These are phyloP conservation scores for Drosophila pallidifrons DNA, from an alignment of 1,140 invertebrate species.

Conservation along the genomic window DNA sequence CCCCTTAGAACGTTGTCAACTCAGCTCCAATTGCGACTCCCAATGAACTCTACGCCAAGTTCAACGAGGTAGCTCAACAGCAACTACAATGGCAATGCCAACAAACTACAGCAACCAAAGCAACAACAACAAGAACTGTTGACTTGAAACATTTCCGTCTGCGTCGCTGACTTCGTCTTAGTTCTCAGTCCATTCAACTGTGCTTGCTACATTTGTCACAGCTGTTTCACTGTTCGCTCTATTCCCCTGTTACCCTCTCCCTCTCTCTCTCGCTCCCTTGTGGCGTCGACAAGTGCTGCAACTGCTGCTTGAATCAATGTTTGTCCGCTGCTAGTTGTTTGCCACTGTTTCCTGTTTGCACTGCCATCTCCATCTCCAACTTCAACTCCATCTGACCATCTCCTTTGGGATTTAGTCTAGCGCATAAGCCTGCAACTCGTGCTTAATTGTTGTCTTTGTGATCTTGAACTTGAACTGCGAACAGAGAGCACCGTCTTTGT, in stretches of 20 bases:
- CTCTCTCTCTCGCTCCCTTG: not conserved
- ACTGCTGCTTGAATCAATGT: conserved; percentile 52
- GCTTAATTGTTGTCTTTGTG: conserved; percentile 43
- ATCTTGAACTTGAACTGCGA: conserved; percentile 31
- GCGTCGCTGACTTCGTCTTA: conserved; percentile 14
- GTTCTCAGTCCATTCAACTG: conserved; percentile 69
- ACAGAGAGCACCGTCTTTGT: not conserved
- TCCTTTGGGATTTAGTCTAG: conserved; percentile 7
- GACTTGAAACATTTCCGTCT: conserved; percentile 17
- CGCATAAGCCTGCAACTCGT: conserved; percentile 22
- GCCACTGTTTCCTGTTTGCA: conserved; percentile 50
- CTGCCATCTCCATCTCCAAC: not conserved
- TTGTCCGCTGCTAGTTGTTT: conserved; percentile 42
- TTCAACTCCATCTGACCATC: not conserved
- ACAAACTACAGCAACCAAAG: conserved; percentile 36
- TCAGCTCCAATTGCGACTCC: conserved; percentile 43
- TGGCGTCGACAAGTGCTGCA: conserved; percentile 29
- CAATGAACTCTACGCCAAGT: conserved; percentile 72
- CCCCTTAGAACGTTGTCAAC: conserved; percentile 2
- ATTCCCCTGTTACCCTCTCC: not conserved
- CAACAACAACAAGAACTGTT: conserved; percentile 32
- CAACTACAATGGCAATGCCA: conserved; percentile 29
- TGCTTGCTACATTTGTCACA: conserved; percentile 61
- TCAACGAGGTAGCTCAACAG: conserved; percentile 60
- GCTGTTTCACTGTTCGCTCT: conserved; percentile 44